Percentiles rank a stretch among this genome's conserved stretches.
Conservation (phyloP, 2,888 invertebrate species). For the Cryptocephalus primarius region DNA sequence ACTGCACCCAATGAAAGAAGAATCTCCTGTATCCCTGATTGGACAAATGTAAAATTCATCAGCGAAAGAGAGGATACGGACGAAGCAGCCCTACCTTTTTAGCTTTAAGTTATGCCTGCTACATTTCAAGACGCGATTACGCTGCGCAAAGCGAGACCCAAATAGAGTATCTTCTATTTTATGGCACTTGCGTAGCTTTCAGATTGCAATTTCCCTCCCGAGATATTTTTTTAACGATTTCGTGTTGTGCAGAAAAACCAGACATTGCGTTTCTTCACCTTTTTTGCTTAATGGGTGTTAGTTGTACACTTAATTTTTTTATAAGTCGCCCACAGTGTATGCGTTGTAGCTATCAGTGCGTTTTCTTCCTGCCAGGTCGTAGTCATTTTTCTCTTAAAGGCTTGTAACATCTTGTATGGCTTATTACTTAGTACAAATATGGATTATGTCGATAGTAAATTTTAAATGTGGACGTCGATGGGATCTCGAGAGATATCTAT, state of each 20-base stretch:
- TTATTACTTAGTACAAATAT: no score
- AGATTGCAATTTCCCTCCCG: constrained; percentile 16
- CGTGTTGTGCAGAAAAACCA: constrained; percentile 8
- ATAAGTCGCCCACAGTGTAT: background rate
- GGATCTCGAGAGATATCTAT: no score
- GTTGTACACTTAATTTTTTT: constrained; percentile 5
- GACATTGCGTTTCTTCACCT: constrained; percentile 8
- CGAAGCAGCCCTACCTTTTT: constrained; percentile 15
- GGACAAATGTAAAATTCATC: constrained; percentile 18
- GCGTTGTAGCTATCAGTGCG: background rate
- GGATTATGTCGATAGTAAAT: no score
- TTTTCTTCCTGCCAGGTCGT: background rate
- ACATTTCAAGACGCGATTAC: constrained; percentile 17
- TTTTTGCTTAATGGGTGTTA: constrained; percentile 11
- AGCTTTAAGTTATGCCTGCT: constrained; percentile 14
- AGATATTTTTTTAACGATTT: constrained; percentile 15
- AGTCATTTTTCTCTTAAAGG: no score
- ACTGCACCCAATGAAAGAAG: constrained; percentile 10
- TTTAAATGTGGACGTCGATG: no score
- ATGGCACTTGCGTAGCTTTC: constrained; percentile 19
- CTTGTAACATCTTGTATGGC: no score
- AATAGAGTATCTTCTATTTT: constrained; percentile 24
- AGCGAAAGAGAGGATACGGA: constrained; percentile 11
- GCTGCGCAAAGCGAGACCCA: constrained; percentile 11
- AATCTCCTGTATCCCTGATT: constrained; percentile 14